These are phyloP conservation scores for Ambastaia sidthimunki DNA, from an alignment of 2,797 vertebrate genomes.

Conservation along the genomic window DNA sequence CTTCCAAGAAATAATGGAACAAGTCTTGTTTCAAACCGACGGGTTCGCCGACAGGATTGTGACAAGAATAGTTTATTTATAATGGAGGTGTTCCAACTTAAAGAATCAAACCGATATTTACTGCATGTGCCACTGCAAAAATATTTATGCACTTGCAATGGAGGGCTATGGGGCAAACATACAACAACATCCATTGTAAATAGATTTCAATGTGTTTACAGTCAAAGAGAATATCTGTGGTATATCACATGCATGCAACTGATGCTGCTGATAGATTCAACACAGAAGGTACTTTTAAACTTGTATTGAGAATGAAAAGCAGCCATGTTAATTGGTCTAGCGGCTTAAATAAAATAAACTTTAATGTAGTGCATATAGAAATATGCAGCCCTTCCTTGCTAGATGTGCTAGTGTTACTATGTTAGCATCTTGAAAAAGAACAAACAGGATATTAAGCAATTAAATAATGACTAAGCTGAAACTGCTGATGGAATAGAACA, in stretches of 20 bases:
- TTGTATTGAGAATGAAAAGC: not conserved
- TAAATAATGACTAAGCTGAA: conserved; percentile 13
- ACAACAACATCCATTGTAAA: not conserved
- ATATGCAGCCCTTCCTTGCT: not conserved
- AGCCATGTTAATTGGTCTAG: too few species aligned
- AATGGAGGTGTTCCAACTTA: too few species aligned
- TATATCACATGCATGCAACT: not conserved
- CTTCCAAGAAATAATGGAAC: too few species aligned
- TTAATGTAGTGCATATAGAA: too few species aligned
- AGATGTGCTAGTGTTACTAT: too few species aligned
- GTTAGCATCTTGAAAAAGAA: not conserved
- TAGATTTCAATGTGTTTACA: not conserved
- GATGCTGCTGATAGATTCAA: too few species aligned
- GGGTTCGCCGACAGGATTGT: too few species aligned
- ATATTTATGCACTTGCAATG: not conserved
- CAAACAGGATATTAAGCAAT: conserved; percentile 33
- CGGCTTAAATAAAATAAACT: not conserved
- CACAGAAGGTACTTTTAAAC: not conserved
- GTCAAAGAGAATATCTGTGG: not conserved
- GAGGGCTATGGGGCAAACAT: not conserved
- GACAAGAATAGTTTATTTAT: too few species aligned
- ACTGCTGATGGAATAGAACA: not conserved
- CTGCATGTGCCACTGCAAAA: too few species aligned
- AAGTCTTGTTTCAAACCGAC: too few species aligned
- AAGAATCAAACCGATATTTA: too few species aligned